Conservation (phyloP, 2,113 vertebrate species). For the Crotalus horridus region DNA sequence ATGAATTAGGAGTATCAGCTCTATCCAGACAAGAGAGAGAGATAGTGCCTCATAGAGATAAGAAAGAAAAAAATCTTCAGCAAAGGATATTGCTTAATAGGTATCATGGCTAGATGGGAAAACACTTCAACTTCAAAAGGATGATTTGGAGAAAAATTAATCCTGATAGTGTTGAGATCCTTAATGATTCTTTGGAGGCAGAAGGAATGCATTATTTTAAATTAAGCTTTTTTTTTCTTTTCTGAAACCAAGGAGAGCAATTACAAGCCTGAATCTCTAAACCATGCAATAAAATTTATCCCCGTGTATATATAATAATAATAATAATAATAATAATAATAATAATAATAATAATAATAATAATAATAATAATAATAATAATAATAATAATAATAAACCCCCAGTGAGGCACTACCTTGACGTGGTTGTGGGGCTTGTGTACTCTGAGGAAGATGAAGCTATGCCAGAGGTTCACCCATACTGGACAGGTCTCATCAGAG, state of each 20-base stretch:
- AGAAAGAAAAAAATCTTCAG: conserved; percentile 68
- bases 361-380: no score
- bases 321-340: no score
- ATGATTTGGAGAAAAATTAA: conserved; percentile 68
- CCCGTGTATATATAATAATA: no score
- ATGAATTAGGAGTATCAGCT: conserved; percentile 45
- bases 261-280: conserved; percentile 50
- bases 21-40: conserved; percentile 56
- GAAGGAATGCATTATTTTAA: conserved; percentile 55
- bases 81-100: conserved; percentile 70
- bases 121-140: conserved; percentile 62
- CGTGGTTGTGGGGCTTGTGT: no score
- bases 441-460: no score
- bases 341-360: no score
- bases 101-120: conserved; percentile 66
- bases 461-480: no score
- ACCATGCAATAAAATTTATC: conserved; percentile 15
- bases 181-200: conserved; percentile 65
- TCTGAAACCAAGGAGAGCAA: conserved; percentile 42
- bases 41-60: conserved; percentile 67
- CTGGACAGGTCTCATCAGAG: no score
- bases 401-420: no score
- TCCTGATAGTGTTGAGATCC: conserved; percentile 68
- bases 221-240: conserved; percentile 49
- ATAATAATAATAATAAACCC: no score